Base-by-base conservation (phyloP, 1,140 invertebrate genomes). In the Globodera rostochiensis region DNA sequence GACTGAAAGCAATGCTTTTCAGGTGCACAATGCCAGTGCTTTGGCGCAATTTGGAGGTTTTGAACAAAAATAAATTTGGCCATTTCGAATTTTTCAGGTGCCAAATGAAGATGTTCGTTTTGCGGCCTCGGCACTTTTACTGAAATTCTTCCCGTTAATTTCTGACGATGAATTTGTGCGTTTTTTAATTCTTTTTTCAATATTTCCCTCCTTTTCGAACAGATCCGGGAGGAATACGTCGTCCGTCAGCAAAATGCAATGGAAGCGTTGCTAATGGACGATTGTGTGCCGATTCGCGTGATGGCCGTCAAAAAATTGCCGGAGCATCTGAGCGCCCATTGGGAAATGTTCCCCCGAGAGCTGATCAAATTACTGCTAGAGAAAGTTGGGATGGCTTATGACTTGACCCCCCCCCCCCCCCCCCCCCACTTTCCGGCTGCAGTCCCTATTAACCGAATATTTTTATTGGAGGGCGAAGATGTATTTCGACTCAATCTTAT, bases 261-360 rank as follows among this genome's bases (percentile, higher is more conserved):
- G 66, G 45, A 46, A 15, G 36, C 49, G 46, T 82, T 82, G 79
- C 57, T 82, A 36, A 82, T 71, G 57, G 81, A 82, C 57, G 79
- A 70, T 57, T 82, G 81, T 80, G 21, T 82, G 45, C 77, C 79
- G 13, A 82, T 82, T 25, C 81, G 81, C 66, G 81, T 82, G 19
- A 49, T 74, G 47, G 80, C 81, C 3, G 46, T 74, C 9, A 79
- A 73, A 73, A 82, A 82, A 45, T 11, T 82, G 8, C 73, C 73
- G 15, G 67, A 53, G 13, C 80, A 82, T 74, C 49, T 82, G 60
- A 49, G 76, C 19, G 50, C n/a, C 13, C 80, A 82, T 74, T 82
- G 81, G 81, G 67, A 79, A 25, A 49, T 53, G 7, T 82, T 82
- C 36, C 81, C 81, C 13, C 77, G 79, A 8, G 45, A 82, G 36